A percentile compares a stretch with the other conserved stretches of the same genome.
Evolutionary conservation across 2,797 vertebrate genomes (phyloP).

Genomic region (Columba guinea): DNA sequence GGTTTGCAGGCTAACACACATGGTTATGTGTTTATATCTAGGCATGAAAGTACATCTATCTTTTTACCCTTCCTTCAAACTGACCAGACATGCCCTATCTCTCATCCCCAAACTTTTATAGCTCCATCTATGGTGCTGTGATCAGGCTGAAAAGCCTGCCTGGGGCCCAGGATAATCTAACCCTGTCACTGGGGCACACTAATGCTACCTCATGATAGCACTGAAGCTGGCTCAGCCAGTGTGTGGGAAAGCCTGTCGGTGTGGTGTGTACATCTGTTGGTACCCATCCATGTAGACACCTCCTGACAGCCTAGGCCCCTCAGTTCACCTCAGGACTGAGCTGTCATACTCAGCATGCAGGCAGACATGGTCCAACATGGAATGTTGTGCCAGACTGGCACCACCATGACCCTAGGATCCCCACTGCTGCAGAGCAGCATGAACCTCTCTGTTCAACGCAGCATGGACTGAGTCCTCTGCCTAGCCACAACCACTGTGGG

Average conservation of each 20-base stretch:
- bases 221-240: neutral
- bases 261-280: rapidly evolving
- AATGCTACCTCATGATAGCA: neutral
- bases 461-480: rapidly evolving
- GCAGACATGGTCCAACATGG: neutral
- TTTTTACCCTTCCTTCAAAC: neutral
- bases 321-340: rapidly evolving
- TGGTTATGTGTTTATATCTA: neutral
- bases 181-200: neutral
- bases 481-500: rapidly evolving
- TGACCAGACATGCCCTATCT: neutral
- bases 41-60: neutral
- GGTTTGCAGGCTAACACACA: neutral
- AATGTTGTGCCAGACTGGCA: neutral
- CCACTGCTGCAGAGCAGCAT: neutral
- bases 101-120: neutral
- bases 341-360: neutral
- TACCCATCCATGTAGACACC: neutral
- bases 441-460: neutral
- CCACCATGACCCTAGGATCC: neutral
- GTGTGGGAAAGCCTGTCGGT: neutral
- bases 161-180: neutral
- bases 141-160: neutral
- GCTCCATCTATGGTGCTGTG: neutral
- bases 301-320: neutral